Evolutionary conservation across 2,797 vertebrate species (phyloP).

Genomic region (Phataginus tetradactyla): DNA sequence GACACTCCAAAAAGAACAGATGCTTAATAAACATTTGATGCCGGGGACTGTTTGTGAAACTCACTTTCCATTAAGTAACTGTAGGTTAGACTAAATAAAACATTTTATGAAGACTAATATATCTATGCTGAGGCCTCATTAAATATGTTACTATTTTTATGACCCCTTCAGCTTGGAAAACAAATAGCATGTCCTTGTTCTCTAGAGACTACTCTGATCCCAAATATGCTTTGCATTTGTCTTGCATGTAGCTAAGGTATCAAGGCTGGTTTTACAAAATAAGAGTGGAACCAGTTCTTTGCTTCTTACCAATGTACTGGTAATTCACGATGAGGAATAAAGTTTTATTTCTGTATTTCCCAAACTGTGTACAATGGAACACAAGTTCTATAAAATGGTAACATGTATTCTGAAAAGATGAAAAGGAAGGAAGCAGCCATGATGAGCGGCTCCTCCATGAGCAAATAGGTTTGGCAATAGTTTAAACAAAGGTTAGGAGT

Average conservation of each 20-base stretch:
- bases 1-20: slow-evolving; percentile 66
- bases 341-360: background rate
- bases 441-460: background rate
- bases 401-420: background rate
- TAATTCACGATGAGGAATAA: background rate
- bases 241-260: slow-evolving; percentile 12
- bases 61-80: slow-evolving; percentile 74
- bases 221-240: slow-evolving; percentile 64
- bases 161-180: slow-evolving; percentile 62
- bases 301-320: background rate
- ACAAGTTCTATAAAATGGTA: background rate
- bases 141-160: slow-evolving; percentile 71
- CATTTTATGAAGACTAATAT: slow-evolving; percentile 65
- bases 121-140: slow-evolving; percentile 71
- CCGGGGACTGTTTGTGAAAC: slow-evolving; percentile 73
- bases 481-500: slow-evolving; percentile 1
- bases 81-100: slow-evolving; percentile 73
- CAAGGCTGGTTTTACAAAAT: slow-evolving; percentile 60
- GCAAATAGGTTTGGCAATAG: background rate
- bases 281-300: slow-evolving; percentile 5
- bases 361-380: background rate
- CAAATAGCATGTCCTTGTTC: slow-evolving; percentile 71
- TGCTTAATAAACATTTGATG: slow-evolving; percentile 74
- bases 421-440: background rate
- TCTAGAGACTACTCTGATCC: slow-evolving; percentile 59